Evolutionary conservation across 2,797 vertebrate species (phyloP).

Genomic region (Fringilla coelebs): DNA sequence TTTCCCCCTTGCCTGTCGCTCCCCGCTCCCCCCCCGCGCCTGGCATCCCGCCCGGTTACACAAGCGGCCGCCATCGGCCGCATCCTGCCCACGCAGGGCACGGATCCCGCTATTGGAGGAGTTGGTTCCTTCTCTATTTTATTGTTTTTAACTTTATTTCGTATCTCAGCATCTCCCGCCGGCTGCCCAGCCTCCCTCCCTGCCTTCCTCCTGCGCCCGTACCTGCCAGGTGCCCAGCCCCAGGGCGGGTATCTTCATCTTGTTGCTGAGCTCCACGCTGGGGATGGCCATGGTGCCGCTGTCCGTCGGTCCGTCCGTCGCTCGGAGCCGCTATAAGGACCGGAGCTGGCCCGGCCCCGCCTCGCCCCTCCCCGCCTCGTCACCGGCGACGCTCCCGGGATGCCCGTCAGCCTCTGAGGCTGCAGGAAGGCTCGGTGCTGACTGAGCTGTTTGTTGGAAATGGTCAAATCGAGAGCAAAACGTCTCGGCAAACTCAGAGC

Average conservation of each 20-base stretch:
- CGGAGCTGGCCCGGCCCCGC: neutral
- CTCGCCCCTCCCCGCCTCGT: neutral
- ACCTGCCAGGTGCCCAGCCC: conserved; percentile 66
- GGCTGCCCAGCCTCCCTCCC: no score
- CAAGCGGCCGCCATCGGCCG: neutral
- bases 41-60: neutral
- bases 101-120: rapidly evolving
- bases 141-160: rapidly evolving
- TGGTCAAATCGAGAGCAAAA: neutral
- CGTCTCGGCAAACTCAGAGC: neutral
- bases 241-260: conserved; percentile 18
- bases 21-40: rapidly evolving
- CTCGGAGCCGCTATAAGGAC: neutral
- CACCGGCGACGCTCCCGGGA: rapidly evolving
- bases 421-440: rapidly evolving
- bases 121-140: rapidly evolving
- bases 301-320: rapidly evolving
- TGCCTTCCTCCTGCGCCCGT: neutral
- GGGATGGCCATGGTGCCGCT: neutral
- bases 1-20: rapidly evolving
- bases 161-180: neutral
- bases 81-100: neutral
- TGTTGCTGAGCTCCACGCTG: conserved; percentile 11
- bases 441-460: neutral
- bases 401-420: neutral